phyloP scores from a whole-genome alignment of 2,113 vertebrate genomes.

The Holacanthus passer region DNA sequence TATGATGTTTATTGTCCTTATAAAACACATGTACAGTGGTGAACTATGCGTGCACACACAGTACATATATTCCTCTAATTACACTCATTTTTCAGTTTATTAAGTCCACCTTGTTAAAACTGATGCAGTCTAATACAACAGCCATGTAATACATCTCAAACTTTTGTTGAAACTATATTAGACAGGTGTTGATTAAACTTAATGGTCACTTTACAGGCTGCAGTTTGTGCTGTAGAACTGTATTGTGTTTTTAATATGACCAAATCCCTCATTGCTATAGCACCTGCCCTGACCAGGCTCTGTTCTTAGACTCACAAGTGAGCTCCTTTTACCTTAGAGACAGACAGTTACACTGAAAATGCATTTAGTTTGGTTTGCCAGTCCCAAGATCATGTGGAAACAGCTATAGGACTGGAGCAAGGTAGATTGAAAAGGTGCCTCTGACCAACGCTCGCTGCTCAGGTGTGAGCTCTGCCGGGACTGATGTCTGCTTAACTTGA shows the following conservation, averaged over 20 bases:
- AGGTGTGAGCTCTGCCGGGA: not conserved
- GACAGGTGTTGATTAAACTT: no score
- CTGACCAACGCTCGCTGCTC: not conserved
- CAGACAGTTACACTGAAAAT: not conserved
- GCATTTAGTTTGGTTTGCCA: not conserved
- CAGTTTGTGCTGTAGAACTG: not conserved
- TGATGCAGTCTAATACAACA: not conserved
- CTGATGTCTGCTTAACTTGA: not conserved
- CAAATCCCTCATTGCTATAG: not conserved
- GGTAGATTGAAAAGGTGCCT: not conserved
- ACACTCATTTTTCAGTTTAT: not conserved
- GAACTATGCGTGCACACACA: no score
- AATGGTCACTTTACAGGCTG: no score
- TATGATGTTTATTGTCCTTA: not conserved
- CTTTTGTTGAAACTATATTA: no score
- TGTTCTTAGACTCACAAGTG: not conserved
- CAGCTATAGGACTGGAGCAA: not conserved
- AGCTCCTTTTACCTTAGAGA: not conserved
- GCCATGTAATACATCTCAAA: not conserved
- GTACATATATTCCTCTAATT: no score
- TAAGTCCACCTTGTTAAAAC: not conserved
- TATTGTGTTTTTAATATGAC: not conserved
- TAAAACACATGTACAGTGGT: not conserved
- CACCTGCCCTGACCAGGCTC: not conserved
- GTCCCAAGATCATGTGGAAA: not conserved